These are phyloP conservation scores for Tiliqua scincoides DNA, from an alignment of 2,113 vertebrate genomes.

Conservation along the genomic window DNA sequence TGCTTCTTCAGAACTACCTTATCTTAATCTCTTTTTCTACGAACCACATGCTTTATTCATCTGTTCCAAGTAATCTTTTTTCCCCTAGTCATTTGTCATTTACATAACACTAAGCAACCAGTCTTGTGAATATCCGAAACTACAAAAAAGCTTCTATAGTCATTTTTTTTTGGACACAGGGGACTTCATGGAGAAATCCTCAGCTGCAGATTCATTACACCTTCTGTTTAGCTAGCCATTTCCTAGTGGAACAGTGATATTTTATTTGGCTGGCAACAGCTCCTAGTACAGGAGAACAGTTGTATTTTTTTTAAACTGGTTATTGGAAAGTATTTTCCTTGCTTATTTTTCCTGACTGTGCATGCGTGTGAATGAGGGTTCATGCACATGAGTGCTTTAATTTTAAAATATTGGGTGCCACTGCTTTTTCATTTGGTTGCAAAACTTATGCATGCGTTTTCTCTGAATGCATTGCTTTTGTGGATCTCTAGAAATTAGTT, in stretches of 20 bases:
- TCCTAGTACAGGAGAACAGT: conserved; percentile 86
- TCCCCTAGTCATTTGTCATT: conserved; percentile 80
- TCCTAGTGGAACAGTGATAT: conserved; percentile 87
- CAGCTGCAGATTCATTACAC: conserved; percentile 82
- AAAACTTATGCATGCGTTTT: not conserved
- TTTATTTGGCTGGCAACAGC: conserved; percentile 88
- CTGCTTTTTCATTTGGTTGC: conserved; percentile 54
- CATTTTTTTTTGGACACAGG: conserved; percentile 77
- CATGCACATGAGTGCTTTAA: conserved; percentile 53
- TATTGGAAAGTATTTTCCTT: conserved; percentile 79
- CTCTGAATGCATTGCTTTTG: not conserved
- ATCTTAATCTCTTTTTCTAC: conserved; percentile 68
- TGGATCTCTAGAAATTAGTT: conserved; percentile 3
- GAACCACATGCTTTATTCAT: conserved; percentile 73
- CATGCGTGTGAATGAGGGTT: conserved; percentile 52
- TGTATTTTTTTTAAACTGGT: conserved; percentile 81
- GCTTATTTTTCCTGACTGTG: conserved; percentile 84
- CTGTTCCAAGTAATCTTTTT: conserved; percentile 59
- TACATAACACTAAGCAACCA: conserved; percentile 82
- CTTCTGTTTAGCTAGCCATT: conserved; percentile 89
- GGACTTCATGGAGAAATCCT: conserved; percentile 83
- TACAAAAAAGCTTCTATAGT: conserved; percentile 88
- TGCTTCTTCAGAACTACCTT: conserved; percentile 51
- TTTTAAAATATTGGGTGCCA: conserved; percentile 53
- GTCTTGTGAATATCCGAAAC: conserved; percentile 82